Percentiles rank a stretch among this genome's conserved stretches.
Conservation (phyloP, 1,140 invertebrate genomes). For the silkworm (Bombyx mori) region ASM3026992v2 NC_085122.1:13315001-13315500, state of each 20-base stretch:
- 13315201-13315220: slow-evolving; percentile 29
- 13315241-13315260: slow-evolving; percentile 27
- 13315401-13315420: too few species aligned
- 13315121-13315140: slow-evolving; percentile 20
- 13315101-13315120: too few species aligned
- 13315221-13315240: slow-evolving; percentile 31
- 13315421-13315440: too few species aligned
- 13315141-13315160: slow-evolving; percentile 39
- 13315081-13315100: too few species aligned
- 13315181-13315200: slow-evolving; percentile 44
- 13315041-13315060: too few species aligned
- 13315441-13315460: too few species aligned
- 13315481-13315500: too few species aligned
- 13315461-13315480: too few species aligned
- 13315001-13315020: too few species aligned
- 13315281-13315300: slow-evolving; percentile 1
- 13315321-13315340: not conserved
- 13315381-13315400: not conserved
- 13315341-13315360: not conserved
- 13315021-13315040: too few species aligned
- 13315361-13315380: not conserved
- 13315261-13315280: slow-evolving; percentile 7
- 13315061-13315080: too few species aligned
- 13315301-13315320: slow-evolving; percentile 7
- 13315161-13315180: slow-evolving; percentile 42